phyloP scores from a whole-genome alignment of 2,113 vertebrate genomes.

The Corydoras maculifer region DNA sequence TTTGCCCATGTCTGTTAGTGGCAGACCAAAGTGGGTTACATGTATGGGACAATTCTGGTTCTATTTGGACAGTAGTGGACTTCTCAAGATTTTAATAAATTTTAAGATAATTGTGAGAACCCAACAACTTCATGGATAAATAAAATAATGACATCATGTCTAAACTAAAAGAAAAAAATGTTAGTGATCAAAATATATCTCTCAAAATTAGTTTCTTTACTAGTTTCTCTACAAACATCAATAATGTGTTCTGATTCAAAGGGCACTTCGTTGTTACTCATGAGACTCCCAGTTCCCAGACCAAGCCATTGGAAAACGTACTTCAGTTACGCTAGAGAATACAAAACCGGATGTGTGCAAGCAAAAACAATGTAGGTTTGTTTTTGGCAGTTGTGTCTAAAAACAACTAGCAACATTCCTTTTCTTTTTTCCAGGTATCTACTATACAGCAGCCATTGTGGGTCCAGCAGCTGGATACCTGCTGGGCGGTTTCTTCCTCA shows the following conservation, averaged over 20 bases:
- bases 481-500: conserved; percentile 88
- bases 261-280: conserved; percentile 34
- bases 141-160: no score
- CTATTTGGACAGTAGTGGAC: no score
- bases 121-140: no score
- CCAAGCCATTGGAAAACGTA: conserved; percentile 14
- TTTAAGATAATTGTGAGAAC: no score
- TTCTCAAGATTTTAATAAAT: no score
- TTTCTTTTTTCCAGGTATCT: conserved; percentile 68
- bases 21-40: no score
- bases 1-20: no score
- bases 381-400: neutral
- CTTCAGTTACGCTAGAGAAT: conserved; percentile 8
- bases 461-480: conserved; percentile 93
- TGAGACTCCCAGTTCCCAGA: conserved; percentile 5
- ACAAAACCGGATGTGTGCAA: conserved; percentile 7
- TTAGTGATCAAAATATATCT: no score
- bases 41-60: no score
- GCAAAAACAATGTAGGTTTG: conserved; percentile 19
- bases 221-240: conserved; percentile 40
- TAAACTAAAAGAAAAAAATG: no score
- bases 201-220: neutral
- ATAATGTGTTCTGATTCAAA: conserved; percentile 43
- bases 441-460: conserved; percentile 91
- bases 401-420: neutral